phyloP scores from a whole-genome alignment of 2,113 vertebrate genomes.

The Limnothrissa miodon region DNA sequence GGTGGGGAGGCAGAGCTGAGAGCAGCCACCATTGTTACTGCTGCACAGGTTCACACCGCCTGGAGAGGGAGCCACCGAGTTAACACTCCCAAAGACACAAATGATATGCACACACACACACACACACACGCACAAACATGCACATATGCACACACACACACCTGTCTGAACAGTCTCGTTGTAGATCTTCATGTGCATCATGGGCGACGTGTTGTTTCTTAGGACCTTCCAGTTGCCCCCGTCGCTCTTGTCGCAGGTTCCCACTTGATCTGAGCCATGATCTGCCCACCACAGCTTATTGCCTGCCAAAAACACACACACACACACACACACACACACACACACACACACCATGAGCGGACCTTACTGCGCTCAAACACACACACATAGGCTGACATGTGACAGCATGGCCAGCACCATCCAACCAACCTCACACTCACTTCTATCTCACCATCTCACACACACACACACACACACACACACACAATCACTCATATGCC shows the following conservation, averaged over 20 bases:
- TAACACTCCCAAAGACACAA: neutral
- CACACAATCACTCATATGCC: neutral
- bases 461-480: neutral
- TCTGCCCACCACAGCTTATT: slow-evolving; percentile 97
- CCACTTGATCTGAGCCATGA: slow-evolving; percentile 89
- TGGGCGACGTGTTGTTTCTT: slow-evolving; percentile 88
- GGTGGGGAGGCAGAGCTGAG: slow-evolving; percentile 93
- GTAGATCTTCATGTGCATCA: slow-evolving; percentile 98
- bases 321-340: neutral
- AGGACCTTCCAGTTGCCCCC: slow-evolving; percentile 79
- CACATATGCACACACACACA: slow-evolving; percentile 30
- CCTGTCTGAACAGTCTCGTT: slow-evolving; percentile 82
- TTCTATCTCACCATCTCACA: no score
- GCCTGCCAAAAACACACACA: slow-evolving; percentile 63
- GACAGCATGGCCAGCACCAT: no score
- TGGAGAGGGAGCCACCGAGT: slow-evolving; percentile 34
- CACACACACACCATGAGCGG: neutral
- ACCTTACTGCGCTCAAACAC: neutral
- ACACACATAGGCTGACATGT: neutral
- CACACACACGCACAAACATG: neutral
- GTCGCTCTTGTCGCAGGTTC: slow-evolving; percentile 88
- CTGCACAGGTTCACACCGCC: slow-evolving; percentile 85
- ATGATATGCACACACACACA: neutral
- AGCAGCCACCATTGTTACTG: slow-evolving; percentile 91
- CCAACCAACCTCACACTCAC: no score